These are phyloP conservation scores for Galago senegalensis DNA, from an alignment of 2,797 vertebrate species.

Conservation along the genomic window DNA sequence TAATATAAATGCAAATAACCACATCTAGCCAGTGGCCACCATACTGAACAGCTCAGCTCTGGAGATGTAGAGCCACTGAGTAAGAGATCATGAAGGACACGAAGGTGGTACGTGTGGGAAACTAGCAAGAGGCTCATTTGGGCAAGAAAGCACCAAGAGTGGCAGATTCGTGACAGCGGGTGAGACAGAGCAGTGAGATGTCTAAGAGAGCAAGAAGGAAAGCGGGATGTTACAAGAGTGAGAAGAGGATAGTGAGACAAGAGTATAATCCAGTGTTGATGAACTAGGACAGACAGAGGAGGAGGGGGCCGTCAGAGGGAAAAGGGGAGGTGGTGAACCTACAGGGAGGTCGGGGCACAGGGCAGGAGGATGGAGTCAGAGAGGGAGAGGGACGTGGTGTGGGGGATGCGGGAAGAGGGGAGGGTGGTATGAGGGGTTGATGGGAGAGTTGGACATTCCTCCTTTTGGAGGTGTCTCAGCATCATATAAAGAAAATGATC, in stretches of 20 bases:
- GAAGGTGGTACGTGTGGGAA: background rate
- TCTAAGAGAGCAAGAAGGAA: background rate
- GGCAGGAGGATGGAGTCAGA: background rate
- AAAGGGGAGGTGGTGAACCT: background rate
- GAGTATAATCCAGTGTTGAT: fast-evolving
- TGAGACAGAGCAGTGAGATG: background rate
- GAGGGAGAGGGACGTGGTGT: background rate
- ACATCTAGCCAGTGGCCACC: background rate
- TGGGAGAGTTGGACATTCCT: background rate
- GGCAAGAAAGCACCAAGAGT: background rate
- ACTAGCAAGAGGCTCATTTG: background rate
- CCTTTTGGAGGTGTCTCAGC: background rate
- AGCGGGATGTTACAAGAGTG: background rate
- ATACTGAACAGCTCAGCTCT: background rate
- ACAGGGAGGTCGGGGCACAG: background rate
- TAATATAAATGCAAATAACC: background rate
- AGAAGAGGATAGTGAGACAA: background rate
- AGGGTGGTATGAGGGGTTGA: fast-evolving
- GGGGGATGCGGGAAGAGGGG: background rate
- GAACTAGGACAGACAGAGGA: background rate
- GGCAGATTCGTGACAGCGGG: background rate
- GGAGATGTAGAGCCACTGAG: background rate
- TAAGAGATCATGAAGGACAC: background rate
- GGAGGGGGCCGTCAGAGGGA: background rate
- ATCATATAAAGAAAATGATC: background rate